Percentiles rank a stretch among this genome's conserved stretches.
phyloP scores from a whole-genome alignment of 1,140 invertebrate genomes.

The Hermatobates lingyangjiaoensis region DNA sequence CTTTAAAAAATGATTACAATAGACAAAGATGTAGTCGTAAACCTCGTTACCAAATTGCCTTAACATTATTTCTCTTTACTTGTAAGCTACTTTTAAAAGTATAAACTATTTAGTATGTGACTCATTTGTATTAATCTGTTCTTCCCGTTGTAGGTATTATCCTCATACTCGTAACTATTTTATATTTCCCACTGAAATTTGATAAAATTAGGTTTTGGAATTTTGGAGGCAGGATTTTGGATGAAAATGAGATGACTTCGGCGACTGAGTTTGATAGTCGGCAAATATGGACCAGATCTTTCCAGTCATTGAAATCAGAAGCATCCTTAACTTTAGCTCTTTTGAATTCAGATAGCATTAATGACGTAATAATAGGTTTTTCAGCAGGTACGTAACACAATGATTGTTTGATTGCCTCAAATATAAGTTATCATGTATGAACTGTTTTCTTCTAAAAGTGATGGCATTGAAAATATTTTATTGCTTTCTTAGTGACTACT shows the following conservation, averaged over 20 bases:
- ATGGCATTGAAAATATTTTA: too few species aligned
- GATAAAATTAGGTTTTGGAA: constrained; percentile 35
- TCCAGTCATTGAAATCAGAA: constrained; percentile 57
- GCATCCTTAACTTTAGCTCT: constrained; percentile 49
- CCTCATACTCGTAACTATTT: constrained; percentile 1
- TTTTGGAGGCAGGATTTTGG: constrained; percentile 9
- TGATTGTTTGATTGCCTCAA: neutral
- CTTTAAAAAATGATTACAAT: neutral
- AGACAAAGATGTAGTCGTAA: neutral
- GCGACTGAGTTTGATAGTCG: constrained; percentile 46
- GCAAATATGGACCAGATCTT: constrained; percentile 47
- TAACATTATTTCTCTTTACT: constrained; percentile 5
- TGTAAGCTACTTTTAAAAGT: too few species aligned
- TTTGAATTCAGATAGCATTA: constrained; percentile 49
- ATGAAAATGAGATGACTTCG: constrained; percentile 28
- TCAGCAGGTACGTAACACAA: constrained; percentile 42
- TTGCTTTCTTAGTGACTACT: neutral
- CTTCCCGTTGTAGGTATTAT: too few species aligned
- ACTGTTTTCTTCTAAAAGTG: too few species aligned
- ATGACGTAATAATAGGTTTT: constrained; percentile 62
- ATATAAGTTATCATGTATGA: too few species aligned
- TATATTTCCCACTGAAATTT: constrained; percentile 34
- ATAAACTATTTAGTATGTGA: too few species aligned
- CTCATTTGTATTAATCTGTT: too few species aligned
- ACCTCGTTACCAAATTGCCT: constrained; percentile 1